A percentile compares a stretch with the other conserved stretches of the same genome.
Evolutionary conservation across 2,797 vertebrate genomes (phyloP).

Genomic region (Argentina silus): DNA sequence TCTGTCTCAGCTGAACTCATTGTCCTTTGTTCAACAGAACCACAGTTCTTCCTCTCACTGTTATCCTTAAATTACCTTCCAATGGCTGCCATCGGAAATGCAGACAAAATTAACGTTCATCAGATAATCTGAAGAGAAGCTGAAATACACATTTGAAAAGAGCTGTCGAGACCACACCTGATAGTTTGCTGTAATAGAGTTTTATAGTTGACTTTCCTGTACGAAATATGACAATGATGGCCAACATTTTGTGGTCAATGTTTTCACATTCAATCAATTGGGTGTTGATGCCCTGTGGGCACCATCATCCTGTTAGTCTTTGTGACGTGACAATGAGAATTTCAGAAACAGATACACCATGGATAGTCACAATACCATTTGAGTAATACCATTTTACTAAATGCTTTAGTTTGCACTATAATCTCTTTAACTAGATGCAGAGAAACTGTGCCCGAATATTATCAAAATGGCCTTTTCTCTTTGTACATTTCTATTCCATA

Average conservation of each 20-base stretch:
- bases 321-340: neutral
- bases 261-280: conserved; percentile 40
- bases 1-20: conserved; percentile 32
- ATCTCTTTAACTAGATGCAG: conserved; percentile 34
- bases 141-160: conserved; percentile 52
- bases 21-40: conserved; percentile 33
- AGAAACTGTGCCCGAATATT: neutral
- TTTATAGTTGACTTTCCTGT: conserved; percentile 42
- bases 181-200: conserved; percentile 52
- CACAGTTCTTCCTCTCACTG: conserved; percentile 40
- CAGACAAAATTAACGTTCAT: conserved; percentile 58
- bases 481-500: no score
- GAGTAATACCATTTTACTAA: conserved; percentile 40
- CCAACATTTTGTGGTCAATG: conserved; percentile 20
- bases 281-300: conserved; percentile 34
- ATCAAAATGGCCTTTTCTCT: neutral
- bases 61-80: conserved; percentile 46
- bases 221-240: conserved; percentile 24
- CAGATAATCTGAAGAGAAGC: conserved; percentile 44
- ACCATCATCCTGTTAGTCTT: conserved; percentile 24
- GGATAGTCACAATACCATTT: conserved; percentile 21
- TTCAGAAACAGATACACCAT: neutral
- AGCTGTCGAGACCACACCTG: conserved; percentile 58
- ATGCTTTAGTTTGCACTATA: conserved; percentile 20
- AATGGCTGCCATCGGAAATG: conserved; percentile 48